phyloP scores from a whole-genome alignment of 37 sponge, comb jelly and placozoan species.

The Cliona cf. orientalis region DNA sequence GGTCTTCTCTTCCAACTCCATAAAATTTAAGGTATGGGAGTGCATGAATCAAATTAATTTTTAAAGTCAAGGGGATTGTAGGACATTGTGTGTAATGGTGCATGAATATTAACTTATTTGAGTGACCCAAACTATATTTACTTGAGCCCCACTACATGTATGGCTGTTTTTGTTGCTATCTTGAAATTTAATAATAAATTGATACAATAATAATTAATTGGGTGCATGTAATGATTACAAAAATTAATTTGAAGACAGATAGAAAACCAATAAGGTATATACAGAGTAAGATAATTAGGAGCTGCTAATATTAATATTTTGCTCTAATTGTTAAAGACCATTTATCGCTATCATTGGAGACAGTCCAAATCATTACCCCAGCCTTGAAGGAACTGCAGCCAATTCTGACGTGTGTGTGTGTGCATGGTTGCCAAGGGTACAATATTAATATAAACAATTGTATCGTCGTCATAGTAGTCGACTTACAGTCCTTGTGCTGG shows the following conservation, averaged over 20 bases:
- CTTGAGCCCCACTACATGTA: too few relatives aligned
- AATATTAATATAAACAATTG: not conserved
- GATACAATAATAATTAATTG: not conserved
- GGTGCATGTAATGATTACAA: not conserved
- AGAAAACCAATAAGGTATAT: not conserved
- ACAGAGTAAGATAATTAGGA: not conserved
- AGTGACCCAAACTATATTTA: too few relatives aligned
- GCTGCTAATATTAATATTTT: not conserved
- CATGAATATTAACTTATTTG: too few relatives aligned
- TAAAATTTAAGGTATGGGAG: too few relatives aligned
- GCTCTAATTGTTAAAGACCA: conserved; percentile 2
- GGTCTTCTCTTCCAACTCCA: too few relatives aligned
- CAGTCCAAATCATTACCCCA: conserved; percentile 6
- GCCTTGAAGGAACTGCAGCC: conserved; percentile 11
- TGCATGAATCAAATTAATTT: too few relatives aligned
- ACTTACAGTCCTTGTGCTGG: conserved; percentile 23
- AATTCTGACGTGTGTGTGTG: conserved; percentile 4
- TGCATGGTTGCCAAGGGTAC: not conserved
- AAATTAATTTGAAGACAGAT: not conserved
- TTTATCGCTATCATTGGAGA: not conserved
- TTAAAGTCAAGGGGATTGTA: too few relatives aligned
- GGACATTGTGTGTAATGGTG: too few relatives aligned
- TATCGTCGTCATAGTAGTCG: not conserved
- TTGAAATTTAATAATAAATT: too few relatives aligned
- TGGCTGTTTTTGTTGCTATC: too few relatives aligned